Conservation (phyloP, 2,888 invertebrate genomes). For the Sisyra terminalis region DNA sequence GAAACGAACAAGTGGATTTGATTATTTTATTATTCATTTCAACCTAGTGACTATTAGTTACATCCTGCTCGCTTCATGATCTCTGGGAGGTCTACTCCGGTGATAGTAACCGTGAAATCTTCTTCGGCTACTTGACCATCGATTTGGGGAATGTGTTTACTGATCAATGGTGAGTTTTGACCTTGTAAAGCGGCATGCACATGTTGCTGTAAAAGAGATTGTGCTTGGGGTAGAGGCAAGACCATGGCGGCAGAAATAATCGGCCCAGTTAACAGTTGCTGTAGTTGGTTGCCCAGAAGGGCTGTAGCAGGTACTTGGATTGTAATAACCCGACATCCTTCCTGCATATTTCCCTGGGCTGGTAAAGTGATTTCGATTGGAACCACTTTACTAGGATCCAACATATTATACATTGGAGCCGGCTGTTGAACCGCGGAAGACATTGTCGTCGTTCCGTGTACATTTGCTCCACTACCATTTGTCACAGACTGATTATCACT, state of each 20-base stretch:
- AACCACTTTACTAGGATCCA: slow-evolving; percentile 29
- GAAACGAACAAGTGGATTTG: too few species aligned
- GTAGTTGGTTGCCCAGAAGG: slow-evolving; percentile 39
- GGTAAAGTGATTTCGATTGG: slow-evolving; percentile 63
- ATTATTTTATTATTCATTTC: too few species aligned
- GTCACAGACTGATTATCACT: too few species aligned
- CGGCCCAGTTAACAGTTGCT: slow-evolving; percentile 65
- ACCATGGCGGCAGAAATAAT: slow-evolving; percentile 82
- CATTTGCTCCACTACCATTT: too few species aligned
- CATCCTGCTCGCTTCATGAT: background rate
- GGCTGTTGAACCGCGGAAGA: slow-evolving; percentile 15
- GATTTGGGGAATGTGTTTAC: slow-evolving; percentile 17
- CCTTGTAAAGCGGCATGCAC: slow-evolving; percentile 62
- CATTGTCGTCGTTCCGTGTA: too few species aligned
- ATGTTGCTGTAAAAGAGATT: slow-evolving; percentile 73
- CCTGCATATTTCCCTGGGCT: slow-evolving; percentile 54
- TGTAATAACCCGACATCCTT: slow-evolving; percentile 54
- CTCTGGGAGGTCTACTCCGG: background rate
- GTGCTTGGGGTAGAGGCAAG: slow-evolving; percentile 65
- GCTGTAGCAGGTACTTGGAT: slow-evolving; percentile 82
- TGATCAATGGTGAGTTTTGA: slow-evolving; percentile 25
- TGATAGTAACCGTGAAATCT: background rate
- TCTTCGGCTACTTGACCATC: slow-evolving; percentile 17
- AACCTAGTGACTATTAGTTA: too few species aligned
- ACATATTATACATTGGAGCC: slow-evolving; percentile 17